Percentiles rank a stretch among this genome's conserved stretches.
These are phyloP conservation scores for Venustaconcha ellipsiformis DNA, from an alignment of 1,140 invertebrate species.

Conservation along the genomic window DNA sequence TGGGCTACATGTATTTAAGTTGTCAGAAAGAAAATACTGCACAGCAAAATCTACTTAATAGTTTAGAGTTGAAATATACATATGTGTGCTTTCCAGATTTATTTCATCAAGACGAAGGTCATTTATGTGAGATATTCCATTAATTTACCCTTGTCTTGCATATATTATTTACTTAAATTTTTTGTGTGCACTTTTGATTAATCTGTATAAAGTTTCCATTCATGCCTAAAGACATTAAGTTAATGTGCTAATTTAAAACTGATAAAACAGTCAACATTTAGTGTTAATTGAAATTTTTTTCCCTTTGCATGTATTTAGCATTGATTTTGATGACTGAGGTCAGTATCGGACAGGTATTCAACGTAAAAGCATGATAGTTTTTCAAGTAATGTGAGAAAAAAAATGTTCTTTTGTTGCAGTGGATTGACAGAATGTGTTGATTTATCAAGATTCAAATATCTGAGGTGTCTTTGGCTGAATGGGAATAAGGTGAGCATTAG, in stretches of 20 bases:
- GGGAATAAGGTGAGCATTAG: background rate
- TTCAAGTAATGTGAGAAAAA: background rate
- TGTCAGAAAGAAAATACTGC: too few relatives aligned
- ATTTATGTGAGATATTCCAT: too few relatives aligned
- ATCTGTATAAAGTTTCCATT: too few relatives aligned
- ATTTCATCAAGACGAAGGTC: too few relatives aligned
- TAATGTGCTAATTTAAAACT: background rate
- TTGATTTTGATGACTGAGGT: background rate
- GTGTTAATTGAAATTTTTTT: background rate
- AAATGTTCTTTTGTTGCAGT: conserved; percentile 39
- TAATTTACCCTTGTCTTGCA: too few relatives aligned
- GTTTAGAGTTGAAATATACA: too few relatives aligned
- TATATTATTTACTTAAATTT: too few relatives aligned
- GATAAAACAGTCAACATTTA: background rate
- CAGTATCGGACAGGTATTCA: background rate
- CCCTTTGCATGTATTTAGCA: background rate
- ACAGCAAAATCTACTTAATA: too few relatives aligned
- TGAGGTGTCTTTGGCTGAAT: conserved; percentile 54
- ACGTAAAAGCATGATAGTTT: background rate
- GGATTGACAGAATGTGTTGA: conserved; percentile 47
- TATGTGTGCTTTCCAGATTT: too few relatives aligned
- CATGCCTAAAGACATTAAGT: background rate
- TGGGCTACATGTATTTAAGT: too few relatives aligned
- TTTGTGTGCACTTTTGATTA: too few relatives aligned
- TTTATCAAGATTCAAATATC: conserved; percentile 51